Conservation (phyloP, 2,888 invertebrate genomes). For the Invenusta paracnida region DNA sequence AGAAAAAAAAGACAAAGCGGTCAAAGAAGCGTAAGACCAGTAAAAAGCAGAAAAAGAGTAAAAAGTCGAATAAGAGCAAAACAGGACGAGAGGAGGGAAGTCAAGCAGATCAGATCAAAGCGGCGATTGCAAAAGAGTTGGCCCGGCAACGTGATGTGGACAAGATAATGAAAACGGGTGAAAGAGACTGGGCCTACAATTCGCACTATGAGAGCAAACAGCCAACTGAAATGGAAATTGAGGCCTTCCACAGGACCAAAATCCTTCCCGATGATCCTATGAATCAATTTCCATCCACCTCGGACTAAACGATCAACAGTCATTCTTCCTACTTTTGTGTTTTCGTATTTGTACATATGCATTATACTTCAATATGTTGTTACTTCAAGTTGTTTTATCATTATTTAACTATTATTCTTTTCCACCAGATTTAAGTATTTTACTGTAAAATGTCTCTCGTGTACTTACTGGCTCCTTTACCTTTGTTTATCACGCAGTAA, state of each 20-base stretch:
- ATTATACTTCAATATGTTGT: no score
- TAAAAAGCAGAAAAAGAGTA: neutral
- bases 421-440: no score
- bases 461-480: no score
- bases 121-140: slow-evolving; percentile 54
- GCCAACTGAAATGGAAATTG: slow-evolving; percentile 84
- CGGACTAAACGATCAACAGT: no score
- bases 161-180: slow-evolving; percentile 71
- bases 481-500: no score
- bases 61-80: neutral
- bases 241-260: slow-evolving; percentile 82
- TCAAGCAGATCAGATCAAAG: neutral
- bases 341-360: no score
- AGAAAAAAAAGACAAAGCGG: neutral
- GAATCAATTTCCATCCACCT: no score
- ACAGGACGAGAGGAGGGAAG: neutral
- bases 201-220: slow-evolving; percentile 70
- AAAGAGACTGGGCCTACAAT: slow-evolving; percentile 86
- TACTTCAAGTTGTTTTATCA: no score
- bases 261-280: slow-evolving; percentile 75
- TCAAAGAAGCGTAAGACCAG: neutral
- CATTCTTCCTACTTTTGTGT: no score
- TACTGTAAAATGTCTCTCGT: no score
- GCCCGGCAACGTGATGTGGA: slow-evolving; percentile 48
- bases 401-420: no score